Percentiles rank a stretch among this genome's conserved stretches.
Evolutionary conservation across 2,113 vertebrate genomes (phyloP).

Genomic region (Setophaga petechia): DNA sequence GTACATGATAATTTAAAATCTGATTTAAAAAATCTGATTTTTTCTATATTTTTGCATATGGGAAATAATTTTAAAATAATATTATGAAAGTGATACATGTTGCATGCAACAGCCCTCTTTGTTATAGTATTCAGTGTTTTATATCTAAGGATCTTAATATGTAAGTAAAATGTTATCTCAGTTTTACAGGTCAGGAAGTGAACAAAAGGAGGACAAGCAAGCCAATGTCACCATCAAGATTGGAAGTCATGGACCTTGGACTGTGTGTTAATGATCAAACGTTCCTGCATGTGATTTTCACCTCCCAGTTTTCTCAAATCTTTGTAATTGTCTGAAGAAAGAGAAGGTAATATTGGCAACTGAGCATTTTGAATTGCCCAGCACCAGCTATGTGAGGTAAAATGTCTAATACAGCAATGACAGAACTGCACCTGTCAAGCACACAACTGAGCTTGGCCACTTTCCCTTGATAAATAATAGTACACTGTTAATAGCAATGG

Average conservation of each 20-base stretch:
- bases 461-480: background rate
- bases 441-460: background rate
- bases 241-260: background rate
- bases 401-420: background rate
- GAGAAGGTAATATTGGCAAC: background rate
- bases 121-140: background rate
- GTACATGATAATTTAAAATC: background rate
- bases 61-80: background rate
- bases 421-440: background rate
- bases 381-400: background rate
- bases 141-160: background rate
- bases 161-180: background rate
- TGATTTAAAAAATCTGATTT: fast-evolving
- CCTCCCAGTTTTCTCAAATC: background rate
- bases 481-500: background rate
- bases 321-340: background rate
- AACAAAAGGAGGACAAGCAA: background rate
- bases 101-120: background rate
- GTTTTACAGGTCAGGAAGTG: background rate
- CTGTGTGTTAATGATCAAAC: background rate
- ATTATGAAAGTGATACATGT: background rate
- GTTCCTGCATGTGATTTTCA: background rate
- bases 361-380: background rate
- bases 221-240: background rate
- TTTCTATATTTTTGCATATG: background rate